phyloP scores from a whole-genome alignment of 1,140 invertebrate genomes.

The Saccostrea cuccullata region DNA sequence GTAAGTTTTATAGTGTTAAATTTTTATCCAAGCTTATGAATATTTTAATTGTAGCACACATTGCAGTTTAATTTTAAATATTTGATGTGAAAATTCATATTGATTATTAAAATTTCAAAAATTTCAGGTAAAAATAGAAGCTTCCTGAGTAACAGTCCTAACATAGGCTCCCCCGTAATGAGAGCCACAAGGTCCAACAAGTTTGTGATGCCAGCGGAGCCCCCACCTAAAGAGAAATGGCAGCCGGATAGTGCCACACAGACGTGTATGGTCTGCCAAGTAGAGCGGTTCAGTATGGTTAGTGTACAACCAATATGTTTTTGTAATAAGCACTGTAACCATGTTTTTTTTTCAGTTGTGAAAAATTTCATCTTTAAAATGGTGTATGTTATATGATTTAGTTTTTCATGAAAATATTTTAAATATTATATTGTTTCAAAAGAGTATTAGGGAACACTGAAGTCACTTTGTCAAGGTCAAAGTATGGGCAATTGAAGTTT shows the following conservation, averaged over 20 bases:
- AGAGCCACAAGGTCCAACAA: neutral
- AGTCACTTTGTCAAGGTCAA: too few relatives aligned
- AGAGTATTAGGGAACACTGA: too few relatives aligned
- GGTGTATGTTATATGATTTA: too few relatives aligned
- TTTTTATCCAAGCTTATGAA: neutral
- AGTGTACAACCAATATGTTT: conserved; percentile 37
- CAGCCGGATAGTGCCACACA: conserved; percentile 77
- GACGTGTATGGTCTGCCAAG: conserved; percentile 79
- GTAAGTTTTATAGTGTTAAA: too few relatives aligned
- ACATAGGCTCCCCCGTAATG: neutral
- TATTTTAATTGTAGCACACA: neutral
- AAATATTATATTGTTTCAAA: too few relatives aligned
- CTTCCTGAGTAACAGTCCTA: neutral
- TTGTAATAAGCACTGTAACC: too few relatives aligned
- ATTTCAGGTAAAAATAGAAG: neutral
- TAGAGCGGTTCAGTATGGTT: conserved; percentile 80
- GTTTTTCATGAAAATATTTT: too few relatives aligned
- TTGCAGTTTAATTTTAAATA: neutral
- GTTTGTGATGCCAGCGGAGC: conserved; percentile 79
- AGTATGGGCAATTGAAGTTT: too few relatives aligned
- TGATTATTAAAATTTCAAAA: neutral
- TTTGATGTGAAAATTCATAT: neutral
- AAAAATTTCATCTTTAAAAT: too few relatives aligned
- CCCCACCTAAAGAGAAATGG: conserved; percentile 79
- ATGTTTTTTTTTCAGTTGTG: too few relatives aligned